Conservation (phyloP, 2,113 vertebrate genomes). For the Scomber scombrus region DNA sequence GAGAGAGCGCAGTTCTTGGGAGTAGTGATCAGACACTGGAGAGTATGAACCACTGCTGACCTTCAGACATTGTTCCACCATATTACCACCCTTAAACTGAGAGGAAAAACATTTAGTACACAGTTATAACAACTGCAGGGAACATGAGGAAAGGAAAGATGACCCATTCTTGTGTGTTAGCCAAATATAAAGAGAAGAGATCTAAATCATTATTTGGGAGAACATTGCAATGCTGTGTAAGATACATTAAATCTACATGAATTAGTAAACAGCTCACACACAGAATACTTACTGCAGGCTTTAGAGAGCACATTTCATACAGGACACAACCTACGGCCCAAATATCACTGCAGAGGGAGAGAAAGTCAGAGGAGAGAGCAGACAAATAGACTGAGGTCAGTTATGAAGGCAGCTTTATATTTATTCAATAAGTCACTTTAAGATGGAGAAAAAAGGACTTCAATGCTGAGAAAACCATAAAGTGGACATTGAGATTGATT, state of each 20-base stretch:
- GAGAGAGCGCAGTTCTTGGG: slow-evolving; percentile 46
- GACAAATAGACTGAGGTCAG: slow-evolving; percentile 27
- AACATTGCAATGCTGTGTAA: slow-evolving; percentile 7
- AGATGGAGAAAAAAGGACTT: neutral
- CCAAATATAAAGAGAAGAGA: neutral
- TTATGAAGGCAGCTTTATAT: slow-evolving; percentile 31
- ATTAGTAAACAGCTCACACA: slow-evolving; percentile 5
- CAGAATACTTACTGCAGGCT: too few species aligned
- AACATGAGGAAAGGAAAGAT: neutral
- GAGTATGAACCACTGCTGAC: slow-evolving; percentile 97
- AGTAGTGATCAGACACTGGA: slow-evolving; percentile 93
- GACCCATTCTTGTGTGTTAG: neutral
- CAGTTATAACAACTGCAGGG: too few species aligned
- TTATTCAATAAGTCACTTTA: slow-evolving; percentile 11
- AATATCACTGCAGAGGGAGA: too few species aligned
- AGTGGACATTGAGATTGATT: neutral
- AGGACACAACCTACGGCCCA: too few species aligned
- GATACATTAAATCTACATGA: slow-evolving; percentile 14
- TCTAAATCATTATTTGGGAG: slow-evolving; percentile 10
- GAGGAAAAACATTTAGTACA: slow-evolving; percentile 15
- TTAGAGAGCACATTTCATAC: too few species aligned
- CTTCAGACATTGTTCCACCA: slow-evolving; percentile 99
- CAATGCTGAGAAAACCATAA: neutral
- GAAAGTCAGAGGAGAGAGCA: slow-evolving; percentile 13
- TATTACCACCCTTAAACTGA: slow-evolving; percentile 98